Base-by-base conservation (phyloP, 2,888 invertebrate species). In the Sisyra terminalis region DNA sequence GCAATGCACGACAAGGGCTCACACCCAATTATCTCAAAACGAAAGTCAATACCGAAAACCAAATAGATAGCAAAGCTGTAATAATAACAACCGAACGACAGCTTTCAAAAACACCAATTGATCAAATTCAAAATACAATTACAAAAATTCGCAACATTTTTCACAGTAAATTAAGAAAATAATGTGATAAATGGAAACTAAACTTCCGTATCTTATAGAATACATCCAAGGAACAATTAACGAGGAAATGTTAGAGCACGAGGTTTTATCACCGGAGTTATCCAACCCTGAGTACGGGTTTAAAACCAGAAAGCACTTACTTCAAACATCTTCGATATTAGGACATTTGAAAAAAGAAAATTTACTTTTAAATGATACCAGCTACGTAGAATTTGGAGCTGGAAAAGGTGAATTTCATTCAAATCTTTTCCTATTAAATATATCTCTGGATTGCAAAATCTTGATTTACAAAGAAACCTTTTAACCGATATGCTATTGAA, bases 301-400 rank as follows among this genome's bases (percentile, higher is more conserved):
- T 49, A 70, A 70, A 52, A 71, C 75, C 0, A 70, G 70, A 40
- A 78, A 83, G 47, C 90, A 92, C 57, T 63, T 89, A 50, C 60
- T 75, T 14, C 90, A 92, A 61, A 78, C 78, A 42, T 78, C 87
- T 2, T 77, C 83, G 0, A 64, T 92, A 45, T 60, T 92, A 45
- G 79, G 77, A 32, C 70, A 83, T 43, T 60, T 85, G 35, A 69
- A 80, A 44, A 58, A 65, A 0, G 66, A 72, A 46, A 63, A 70
- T 1, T 64, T 88, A 32, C 60, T 84, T 1, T 55, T 52, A 9
- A 63, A 74, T 8, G 57, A 68, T 15, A 78, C 80, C 1, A 81
- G 83, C 59, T 89, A 75, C 51, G 71, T 90, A 45, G 92, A 92
- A 59, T 79, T 89, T 55, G 90, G 90, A 1, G 89, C 89, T 9